Percentiles rank a stretch among this genome's conserved stretches.
These are phyloP conservation scores for Chloroceryle inda DNA, from an alignment of 2,797 vertebrate species.

Conservation along the genomic window DNA sequence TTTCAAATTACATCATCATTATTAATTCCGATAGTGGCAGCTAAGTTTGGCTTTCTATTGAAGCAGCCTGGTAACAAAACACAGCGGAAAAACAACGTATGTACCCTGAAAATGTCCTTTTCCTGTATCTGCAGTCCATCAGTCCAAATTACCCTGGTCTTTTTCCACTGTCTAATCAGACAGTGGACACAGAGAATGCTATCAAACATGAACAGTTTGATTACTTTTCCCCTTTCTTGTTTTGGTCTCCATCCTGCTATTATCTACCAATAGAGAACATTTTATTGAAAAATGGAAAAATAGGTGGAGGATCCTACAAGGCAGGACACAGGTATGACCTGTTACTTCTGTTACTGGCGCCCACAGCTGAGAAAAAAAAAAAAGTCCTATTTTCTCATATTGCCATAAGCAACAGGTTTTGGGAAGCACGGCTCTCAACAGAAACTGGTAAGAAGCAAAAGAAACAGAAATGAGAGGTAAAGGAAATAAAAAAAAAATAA, in stretches of 20 bases:
- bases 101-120: slow-evolving; percentile 9
- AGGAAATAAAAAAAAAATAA: background rate
- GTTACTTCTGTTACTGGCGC: background rate
- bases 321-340: background rate
- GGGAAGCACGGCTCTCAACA: background rate
- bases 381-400: background rate
- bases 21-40: background rate
- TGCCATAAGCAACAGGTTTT: background rate
- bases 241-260: background rate
- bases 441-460: too few species aligned
- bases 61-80: background rate
- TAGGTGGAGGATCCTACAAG: background rate
- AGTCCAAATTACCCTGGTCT: background rate
- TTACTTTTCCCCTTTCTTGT: background rate
- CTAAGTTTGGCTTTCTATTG: background rate
- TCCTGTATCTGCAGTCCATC: slow-evolving; percentile 1
- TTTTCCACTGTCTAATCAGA: slow-evolving; percentile 2
- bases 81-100: background rate
- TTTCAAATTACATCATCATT: background rate
- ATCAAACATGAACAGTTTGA: background rate
- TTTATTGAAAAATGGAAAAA: background rate
- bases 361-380: background rate
- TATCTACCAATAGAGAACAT: background rate
- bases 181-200: background rate
- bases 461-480: background rate